A percentile compares a stretch with the other conserved stretches of the same genome.
phyloP scores from a whole-genome alignment of 2,797 vertebrate genomes.

The Lutjanus campechanus region DNA sequence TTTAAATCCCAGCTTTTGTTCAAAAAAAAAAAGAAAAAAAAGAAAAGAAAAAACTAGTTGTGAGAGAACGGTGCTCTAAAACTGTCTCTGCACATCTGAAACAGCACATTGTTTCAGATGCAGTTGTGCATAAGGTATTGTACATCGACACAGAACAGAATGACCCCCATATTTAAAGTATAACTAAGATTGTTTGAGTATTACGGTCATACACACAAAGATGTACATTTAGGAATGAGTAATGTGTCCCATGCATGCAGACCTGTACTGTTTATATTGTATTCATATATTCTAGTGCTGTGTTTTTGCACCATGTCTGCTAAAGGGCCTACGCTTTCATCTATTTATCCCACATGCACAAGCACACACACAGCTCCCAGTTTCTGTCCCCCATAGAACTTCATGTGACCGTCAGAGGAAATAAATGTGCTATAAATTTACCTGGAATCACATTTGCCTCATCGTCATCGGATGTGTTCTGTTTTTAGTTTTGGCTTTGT shows the following conservation, averaged over 20 bases:
- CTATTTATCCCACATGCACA: constrained; percentile 41
- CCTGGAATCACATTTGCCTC: constrained; percentile 64
- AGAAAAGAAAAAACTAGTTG: constrained; percentile 16
- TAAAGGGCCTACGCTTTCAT: constrained; percentile 71
- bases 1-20: constrained; percentile 73
- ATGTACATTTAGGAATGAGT: constrained; percentile 71
- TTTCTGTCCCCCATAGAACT: constrained; percentile 71
- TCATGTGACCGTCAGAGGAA: constrained; percentile 55
- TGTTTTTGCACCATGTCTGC: constrained; percentile 64
- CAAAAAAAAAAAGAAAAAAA: constrained; percentile 25
- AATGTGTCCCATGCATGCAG: constrained; percentile 72
- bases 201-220: constrained; percentile 62
- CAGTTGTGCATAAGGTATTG: constrained; percentile 66
- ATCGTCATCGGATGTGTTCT: constrained; percentile 33
- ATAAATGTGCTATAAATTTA: constrained; percentile 74
- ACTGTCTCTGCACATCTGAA: constrained; percentile 60
- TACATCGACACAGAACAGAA: constrained; percentile 58
- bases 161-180: constrained; percentile 40
- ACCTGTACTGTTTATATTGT: constrained; percentile 62
- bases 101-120: constrained; percentile 58
- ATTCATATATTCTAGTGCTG: constrained; percentile 49
- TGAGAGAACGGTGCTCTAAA: constrained; percentile 50
- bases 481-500: constrained; percentile 60
- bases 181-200: constrained; percentile 52
- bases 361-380: constrained; percentile 53